phyloP scores from a whole-genome alignment of 1,140 invertebrate species.

The Paraescarpia echinospica region DNA sequence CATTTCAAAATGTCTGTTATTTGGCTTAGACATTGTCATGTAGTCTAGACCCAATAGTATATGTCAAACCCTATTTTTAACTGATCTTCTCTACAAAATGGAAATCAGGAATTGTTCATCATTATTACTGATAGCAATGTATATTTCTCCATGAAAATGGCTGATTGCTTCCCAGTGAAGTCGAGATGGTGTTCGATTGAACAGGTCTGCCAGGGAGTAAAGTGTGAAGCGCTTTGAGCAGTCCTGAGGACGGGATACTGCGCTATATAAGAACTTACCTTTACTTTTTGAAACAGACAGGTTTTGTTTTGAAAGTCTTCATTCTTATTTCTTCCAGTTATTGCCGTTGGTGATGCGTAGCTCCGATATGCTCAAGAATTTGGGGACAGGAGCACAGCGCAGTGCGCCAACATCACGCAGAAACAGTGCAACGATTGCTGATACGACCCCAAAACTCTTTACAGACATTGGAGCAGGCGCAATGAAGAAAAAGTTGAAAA shows the following conservation, averaged over 20 bases:
- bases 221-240: too few species aligned
- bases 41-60: not conserved
- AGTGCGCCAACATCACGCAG: not conserved
- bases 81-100: too few species aligned
- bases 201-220: too few species aligned
- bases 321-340: not conserved
- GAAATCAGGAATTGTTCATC: too few species aligned
- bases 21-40: too few species aligned
- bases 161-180: too few species aligned
- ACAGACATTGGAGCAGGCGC: not conserved
- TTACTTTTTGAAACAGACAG: not conserved
- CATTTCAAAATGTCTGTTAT: not conserved
- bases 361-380: not conserved
- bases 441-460: not conserved
- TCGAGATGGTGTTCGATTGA: too few species aligned
- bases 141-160: too few species aligned
- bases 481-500: not conserved
- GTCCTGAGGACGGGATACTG: too few species aligned
- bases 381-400: not conserved
- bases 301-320: not conserved
- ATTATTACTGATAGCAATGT: too few species aligned
- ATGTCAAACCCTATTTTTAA: not conserved
- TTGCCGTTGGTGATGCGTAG: not conserved
- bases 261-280: too few species aligned
- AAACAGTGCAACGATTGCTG: not conserved